Evolutionary conservation across 1,140 invertebrate genomes (phyloP).

Genomic region (Diuraphis noxia): DNA sequence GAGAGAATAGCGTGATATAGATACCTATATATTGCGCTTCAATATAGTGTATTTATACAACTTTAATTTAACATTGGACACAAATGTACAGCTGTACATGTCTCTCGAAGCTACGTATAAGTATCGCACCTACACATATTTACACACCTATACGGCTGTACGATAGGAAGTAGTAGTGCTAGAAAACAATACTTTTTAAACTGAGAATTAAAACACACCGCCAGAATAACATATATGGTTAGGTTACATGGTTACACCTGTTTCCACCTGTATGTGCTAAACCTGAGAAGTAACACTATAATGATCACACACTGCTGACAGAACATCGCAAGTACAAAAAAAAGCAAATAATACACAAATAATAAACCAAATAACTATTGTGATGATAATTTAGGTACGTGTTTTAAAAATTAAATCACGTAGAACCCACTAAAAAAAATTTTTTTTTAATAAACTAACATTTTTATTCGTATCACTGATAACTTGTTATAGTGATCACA

Average conservation of each 20-base stretch:
- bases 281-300: no score
- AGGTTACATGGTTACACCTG: no score
- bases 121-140: neutral
- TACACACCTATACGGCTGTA: neutral
- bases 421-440: neutral
- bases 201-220: no score
- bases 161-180: no score
- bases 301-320: no score
- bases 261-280: no score
- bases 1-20: neutral
- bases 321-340: no score
- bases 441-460: neutral
- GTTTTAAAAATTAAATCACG: neutral
- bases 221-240: no score
- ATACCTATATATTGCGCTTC: neutral
- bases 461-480: neutral
- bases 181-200: no score
- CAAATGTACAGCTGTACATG: neutral
- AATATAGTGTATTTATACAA: neutral
- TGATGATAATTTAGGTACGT: neutral
- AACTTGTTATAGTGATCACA: no score
- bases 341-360: no score
- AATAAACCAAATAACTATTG: neutral
- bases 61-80: neutral
- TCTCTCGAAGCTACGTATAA: neutral